Evolutionary conservation across 1,140 invertebrate species (phyloP).

Genomic region (Drosophila littoralis): DNA sequence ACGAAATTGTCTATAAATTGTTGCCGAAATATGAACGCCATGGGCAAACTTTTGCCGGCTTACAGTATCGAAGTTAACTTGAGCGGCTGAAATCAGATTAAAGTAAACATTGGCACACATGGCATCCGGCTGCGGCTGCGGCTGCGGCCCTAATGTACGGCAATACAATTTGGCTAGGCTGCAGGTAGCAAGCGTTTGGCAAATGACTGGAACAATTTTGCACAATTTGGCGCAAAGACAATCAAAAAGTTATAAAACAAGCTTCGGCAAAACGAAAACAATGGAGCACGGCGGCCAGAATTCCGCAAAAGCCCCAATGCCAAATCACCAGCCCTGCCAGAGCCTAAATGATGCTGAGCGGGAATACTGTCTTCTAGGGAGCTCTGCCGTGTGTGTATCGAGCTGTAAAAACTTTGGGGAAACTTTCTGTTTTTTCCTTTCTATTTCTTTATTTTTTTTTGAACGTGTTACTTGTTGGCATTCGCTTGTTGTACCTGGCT

Average conservation of each 20-base stretch:
- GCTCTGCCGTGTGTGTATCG: conserved; percentile 68
- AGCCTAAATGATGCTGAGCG: conserved; percentile 53
- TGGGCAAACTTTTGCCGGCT: conserved; percentile 63
- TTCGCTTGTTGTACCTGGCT: conserved; percentile 36
- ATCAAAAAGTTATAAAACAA: conserved; percentile 83
- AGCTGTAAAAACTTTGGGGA: conserved; percentile 72
- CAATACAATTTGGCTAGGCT: conserved; percentile 47
- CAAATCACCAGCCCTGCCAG: conserved; percentile 36
- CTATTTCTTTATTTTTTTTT: too few relatives aligned
- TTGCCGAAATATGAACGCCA: conserved; percentile 52
- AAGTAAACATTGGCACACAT: conserved; percentile 69
- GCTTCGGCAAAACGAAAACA: conserved; percentile 62
- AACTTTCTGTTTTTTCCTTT: conserved; percentile 55
- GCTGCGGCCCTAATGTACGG: conserved; percentile 39
- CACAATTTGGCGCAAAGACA: conserved; percentile 81
- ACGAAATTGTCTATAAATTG: conserved; percentile 73
- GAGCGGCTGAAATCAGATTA: conserved; percentile 79
- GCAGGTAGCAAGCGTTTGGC: conserved; percentile 36
- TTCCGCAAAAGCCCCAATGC: conserved; percentile 43
- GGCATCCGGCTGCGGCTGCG: conserved; percentile 20
- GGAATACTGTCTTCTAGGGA: conserved; percentile 18
- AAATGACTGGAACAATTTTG: conserved; percentile 64
- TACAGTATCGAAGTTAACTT: conserved; percentile 62
- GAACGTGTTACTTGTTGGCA: conserved; percentile 11
- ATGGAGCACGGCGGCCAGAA: conserved; percentile 32